phyloP scores from a whole-genome alignment of 2,797 vertebrate genomes.

The Diplodus sargus region DNA sequence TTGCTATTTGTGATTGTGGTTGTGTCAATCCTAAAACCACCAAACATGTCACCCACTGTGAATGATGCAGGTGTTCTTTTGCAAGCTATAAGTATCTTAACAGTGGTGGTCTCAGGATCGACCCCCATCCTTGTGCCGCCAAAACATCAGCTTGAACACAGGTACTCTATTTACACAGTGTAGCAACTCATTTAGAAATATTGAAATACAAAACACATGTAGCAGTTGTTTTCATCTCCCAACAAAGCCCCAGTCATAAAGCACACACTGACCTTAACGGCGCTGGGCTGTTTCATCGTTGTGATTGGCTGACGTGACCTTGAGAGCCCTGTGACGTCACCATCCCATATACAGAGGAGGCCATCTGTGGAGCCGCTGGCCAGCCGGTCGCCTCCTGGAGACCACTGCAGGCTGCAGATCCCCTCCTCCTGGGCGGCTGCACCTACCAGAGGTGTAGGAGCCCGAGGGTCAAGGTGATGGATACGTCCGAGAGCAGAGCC shows the following conservation, averaged over 20 bases:
- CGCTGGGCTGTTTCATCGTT: constrained; percentile 79
- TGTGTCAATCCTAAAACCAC: background rate
- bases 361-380: constrained; percentile 84
- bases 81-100: background rate
- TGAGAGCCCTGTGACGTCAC: constrained; percentile 59
- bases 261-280: constrained; percentile 82
- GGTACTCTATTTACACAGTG: too few species aligned
- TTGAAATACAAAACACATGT: background rate
- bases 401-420: constrained; percentile 88
- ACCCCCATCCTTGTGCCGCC: too few species aligned
- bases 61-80: background rate
- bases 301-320: constrained; percentile 62
- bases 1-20: background rate
- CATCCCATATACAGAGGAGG: constrained; percentile 81
- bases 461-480: constrained; percentile 81
- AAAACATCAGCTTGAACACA: background rate
- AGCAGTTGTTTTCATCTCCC: background rate
- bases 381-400: constrained; percentile 74
- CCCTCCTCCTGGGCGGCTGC: constrained; percentile 67
- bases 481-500: constrained; percentile 84
- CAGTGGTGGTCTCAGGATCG: too few species aligned
- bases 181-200: background rate
- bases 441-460: constrained; percentile 70
- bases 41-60: background rate
- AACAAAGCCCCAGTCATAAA: background rate